Conservation (phyloP, 92 coral and sea anemone species). For the Heteractis magnifica region DNA sequence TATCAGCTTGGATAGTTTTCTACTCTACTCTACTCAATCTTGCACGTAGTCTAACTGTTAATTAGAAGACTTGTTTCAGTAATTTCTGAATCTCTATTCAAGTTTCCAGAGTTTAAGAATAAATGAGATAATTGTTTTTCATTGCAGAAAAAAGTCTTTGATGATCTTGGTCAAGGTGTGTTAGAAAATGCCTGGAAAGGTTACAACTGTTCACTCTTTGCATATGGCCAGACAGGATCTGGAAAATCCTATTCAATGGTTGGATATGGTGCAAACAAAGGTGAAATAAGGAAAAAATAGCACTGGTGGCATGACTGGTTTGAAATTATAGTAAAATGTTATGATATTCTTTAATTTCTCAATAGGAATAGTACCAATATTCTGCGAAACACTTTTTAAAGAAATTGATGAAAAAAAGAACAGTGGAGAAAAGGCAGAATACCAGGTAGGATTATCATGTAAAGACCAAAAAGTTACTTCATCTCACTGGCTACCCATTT, state of each 20-base stretch:
- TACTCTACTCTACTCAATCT: no score
- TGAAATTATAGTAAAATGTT: no score
- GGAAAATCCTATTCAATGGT: constrained; percentile 97
- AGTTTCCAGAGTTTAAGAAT: no score
- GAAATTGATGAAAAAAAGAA: constrained; percentile 67
- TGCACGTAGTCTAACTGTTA: no score
- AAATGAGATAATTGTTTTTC: background rate
- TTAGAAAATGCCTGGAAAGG: constrained; percentile 92
- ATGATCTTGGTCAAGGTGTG: constrained; percentile 84
- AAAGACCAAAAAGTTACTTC: no score
- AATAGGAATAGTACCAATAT: constrained; percentile 81
- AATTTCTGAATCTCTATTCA: no score
- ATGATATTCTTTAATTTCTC: background rate
- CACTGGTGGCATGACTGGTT: background rate
- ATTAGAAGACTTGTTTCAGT: no score
- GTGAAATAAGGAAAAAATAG: constrained; percentile 23
- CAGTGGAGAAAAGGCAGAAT: constrained; percentile 70
- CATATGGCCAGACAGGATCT: constrained; percentile 96
- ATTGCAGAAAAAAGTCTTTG: constrained; percentile 66
- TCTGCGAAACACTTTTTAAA: constrained; percentile 79
- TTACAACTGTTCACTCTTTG: constrained; percentile 92
- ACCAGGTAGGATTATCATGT: constrained; percentile 45
- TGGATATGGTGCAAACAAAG: constrained; percentile 89
- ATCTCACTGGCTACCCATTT: no score
- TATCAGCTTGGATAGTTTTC: no score